Evolutionary conservation across 2,888 invertebrate species (phyloP).

Genomic region (Penaeus monodon): DNA sequence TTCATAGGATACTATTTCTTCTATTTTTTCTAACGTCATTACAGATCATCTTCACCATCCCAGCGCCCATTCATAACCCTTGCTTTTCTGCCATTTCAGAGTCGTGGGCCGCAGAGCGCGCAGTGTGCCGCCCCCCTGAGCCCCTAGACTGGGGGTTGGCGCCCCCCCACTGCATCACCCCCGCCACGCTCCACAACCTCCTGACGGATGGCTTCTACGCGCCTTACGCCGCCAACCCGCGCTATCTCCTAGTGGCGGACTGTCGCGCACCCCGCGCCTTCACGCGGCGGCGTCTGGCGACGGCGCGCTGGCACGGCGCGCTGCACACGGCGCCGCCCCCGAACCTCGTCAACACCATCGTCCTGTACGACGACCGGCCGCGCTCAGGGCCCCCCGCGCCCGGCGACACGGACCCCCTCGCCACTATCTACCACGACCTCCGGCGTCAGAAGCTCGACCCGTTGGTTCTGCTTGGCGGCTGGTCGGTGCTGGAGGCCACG

Average conservation of each 20-base stretch:
- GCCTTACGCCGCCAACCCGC: slow-evolving; percentile 68
- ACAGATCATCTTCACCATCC: too few relatives aligned
- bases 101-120: slow-evolving; percentile 66
- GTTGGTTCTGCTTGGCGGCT: slow-evolving; percentile 54
- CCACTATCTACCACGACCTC: slow-evolving; percentile 60
- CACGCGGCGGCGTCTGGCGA: slow-evolving; percentile 49
- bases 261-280: slow-evolving; percentile 66
- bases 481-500: slow-evolving; percentile 57
- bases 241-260: slow-evolving; percentile 68
- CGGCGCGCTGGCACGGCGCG: slow-evolving; percentile 61
- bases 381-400: slow-evolving; percentile 42
- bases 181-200: slow-evolving; percentile 68
- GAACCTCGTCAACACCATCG: slow-evolving; percentile 66
- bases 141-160: slow-evolving; percentile 66
- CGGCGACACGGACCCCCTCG: slow-evolving; percentile 55
- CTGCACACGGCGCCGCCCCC: slow-evolving; percentile 65
- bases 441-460: slow-evolving; percentile 56
- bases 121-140: slow-evolving; percentile 65
- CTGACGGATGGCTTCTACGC: slow-evolving; percentile 69
- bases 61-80: too few relatives aligned
- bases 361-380: slow-evolving; percentile 67
- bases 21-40: too few relatives aligned
- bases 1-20: too few relatives aligned
- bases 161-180: slow-evolving; percentile 66
- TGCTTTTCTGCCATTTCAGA: slow-evolving; percentile 58